Conservation (phyloP, 1,140 invertebrate genomes). For the Drosophila pachea region DNA sequence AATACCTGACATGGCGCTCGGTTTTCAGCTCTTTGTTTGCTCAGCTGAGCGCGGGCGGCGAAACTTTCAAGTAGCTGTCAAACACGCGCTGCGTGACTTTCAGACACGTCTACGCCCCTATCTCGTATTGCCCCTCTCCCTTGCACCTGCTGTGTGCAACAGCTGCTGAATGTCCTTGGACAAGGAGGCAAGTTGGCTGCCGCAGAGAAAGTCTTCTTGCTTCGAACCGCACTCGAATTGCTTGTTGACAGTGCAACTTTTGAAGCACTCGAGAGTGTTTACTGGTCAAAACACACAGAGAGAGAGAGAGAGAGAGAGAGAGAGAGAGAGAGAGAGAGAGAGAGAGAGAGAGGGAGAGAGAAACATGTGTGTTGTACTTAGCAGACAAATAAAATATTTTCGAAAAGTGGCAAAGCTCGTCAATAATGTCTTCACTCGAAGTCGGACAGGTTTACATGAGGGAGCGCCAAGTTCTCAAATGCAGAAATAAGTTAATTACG, state of each 20-base stretch:
- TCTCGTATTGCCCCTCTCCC: neutral
- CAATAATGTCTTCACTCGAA: neutral
- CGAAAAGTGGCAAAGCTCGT: neutral
- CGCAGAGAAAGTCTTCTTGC: conserved; percentile 17
- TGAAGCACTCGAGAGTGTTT: conserved; percentile 16
- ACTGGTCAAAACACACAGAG: conserved; percentile 12
- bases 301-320: neutral
- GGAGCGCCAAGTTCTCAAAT: too few relatives aligned
- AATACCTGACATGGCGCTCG: conserved; percentile 39
- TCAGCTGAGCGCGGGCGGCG: conserved; percentile 27
- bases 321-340: neutral
- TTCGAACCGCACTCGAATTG: conserved; percentile 37
- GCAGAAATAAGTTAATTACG: too few relatives aligned
- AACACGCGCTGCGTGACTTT: conserved; percentile 52
- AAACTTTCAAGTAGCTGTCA: conserved; percentile 59
- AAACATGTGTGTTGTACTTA: conserved; percentile 1
- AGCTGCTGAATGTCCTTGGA: too few relatives aligned
- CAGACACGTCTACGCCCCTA: conserved; percentile 10
- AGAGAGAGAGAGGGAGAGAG: too few relatives aligned
- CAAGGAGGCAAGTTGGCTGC: too few relatives aligned
- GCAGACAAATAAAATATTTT: conserved; percentile 6
- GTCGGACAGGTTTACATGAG: neutral
- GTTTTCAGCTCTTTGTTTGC: conserved; percentile 37
- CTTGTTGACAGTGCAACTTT: conserved; percentile 35
- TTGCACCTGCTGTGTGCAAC: neutral